phyloP scores from a whole-genome alignment of 2,888 invertebrate species.

The Lasioglossum zephyrum region DNA sequence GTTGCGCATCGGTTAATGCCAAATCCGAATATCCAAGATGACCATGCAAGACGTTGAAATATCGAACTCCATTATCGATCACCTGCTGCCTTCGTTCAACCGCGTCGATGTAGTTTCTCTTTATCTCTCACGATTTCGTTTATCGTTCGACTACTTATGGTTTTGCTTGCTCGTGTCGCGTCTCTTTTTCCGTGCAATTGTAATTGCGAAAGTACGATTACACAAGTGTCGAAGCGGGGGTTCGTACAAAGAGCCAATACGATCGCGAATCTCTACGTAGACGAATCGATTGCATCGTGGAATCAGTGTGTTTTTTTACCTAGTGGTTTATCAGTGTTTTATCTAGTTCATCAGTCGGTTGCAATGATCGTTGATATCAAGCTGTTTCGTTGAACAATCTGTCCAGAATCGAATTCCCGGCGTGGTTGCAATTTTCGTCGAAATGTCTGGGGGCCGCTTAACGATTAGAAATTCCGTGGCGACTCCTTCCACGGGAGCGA shows the following conservation, averaged over 20 bases:
- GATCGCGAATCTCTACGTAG: neutral
- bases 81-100: neutral
- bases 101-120: neutral
- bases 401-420: neutral
- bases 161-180: neutral
- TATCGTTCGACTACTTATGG: neutral
- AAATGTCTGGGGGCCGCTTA: neutral
- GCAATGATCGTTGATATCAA: neutral
- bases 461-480: constrained; percentile 15
- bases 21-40: constrained; percentile 37
- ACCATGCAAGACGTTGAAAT: constrained; percentile 31
- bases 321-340: constrained; percentile 26
- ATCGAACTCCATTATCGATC: constrained; percentile 46
- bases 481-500: constrained; percentile 2
- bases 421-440: neutral
- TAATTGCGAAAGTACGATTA: neutral
- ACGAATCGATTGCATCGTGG: neutral
- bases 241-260: neutral
- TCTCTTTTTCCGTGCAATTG: neutral
- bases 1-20: constrained; percentile 36
- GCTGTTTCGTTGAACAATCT: neutral
- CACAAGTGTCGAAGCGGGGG: constrained; percentile 14
- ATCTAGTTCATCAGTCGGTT: constrained; percentile 17
- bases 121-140: neutral
- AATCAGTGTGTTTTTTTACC: constrained; percentile 11